Evolutionary conservation across 2,797 vertebrate genomes (phyloP).

Genomic region (Protosalanx chinensis): DNA sequence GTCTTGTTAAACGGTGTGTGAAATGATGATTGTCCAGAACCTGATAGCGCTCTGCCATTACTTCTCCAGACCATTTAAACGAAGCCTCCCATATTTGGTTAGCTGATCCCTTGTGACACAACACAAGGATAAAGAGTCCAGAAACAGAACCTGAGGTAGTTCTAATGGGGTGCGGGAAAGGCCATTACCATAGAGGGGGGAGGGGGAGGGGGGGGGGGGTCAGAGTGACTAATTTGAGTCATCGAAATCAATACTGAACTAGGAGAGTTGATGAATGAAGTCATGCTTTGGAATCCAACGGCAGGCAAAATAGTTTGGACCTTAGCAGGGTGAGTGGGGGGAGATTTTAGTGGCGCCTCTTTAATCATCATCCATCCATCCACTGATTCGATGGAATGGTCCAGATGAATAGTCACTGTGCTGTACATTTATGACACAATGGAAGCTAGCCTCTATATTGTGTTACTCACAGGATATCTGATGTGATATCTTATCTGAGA

Average conservation of each 20-base stretch:
- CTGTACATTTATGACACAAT: too few species aligned
- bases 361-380: not conserved
- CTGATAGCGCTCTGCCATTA: not conserved
- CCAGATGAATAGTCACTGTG: not conserved
- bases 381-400: too few species aligned
- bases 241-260: not conserved
- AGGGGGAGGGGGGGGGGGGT: not conserved
- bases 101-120: too few species aligned
- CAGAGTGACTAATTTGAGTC: not conserved
- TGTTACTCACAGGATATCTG: not conserved
- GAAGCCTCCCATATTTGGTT: too few species aligned
- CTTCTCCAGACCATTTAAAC: not conserved
- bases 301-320: not conserved
- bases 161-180: not conserved
- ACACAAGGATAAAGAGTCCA: too few species aligned
- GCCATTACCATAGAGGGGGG: not conserved
- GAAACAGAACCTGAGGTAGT: too few species aligned
- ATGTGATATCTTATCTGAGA: slow-evolving; percentile 4
- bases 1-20: not conserved
- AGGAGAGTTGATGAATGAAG: not conserved
- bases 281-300: not conserved
- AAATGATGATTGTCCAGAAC: not conserved
- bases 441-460: not conserved
- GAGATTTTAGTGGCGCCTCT: not conserved
- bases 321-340: not conserved